Conservation (phyloP, 2,888 invertebrate species). For the Timema cristinae region DNA sequence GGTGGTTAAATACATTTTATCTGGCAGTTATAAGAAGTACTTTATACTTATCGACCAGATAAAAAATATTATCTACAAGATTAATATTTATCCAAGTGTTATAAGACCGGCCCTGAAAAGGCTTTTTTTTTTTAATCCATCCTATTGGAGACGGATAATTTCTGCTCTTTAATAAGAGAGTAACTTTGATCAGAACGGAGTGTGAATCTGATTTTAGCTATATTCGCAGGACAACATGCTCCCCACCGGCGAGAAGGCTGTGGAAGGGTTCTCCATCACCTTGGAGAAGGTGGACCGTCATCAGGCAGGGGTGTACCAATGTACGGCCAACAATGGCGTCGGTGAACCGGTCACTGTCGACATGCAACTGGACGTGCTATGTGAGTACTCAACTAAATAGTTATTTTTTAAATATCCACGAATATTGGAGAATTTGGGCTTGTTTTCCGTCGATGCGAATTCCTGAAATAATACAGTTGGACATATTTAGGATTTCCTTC, state of each 20-base stretch:
- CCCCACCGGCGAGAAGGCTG: conserved; percentile 43
- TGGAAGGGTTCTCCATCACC: conserved; percentile 60
- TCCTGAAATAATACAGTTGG: too few relatives aligned
- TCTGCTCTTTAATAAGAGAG: not conserved
- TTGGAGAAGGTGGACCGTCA: conserved; percentile 59
- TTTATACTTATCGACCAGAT: too few relatives aligned
- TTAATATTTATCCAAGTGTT: too few relatives aligned
- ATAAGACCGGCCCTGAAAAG: too few relatives aligned
- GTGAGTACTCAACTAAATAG: conserved; percentile 48
- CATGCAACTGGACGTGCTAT: conserved; percentile 62
- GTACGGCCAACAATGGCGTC: conserved; percentile 65
- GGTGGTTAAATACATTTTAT: too few relatives aligned
- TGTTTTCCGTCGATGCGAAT: too few relatives aligned
- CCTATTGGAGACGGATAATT: too few relatives aligned
- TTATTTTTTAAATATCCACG: not conserved
- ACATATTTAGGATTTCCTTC: too few relatives aligned
- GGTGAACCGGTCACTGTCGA: conserved; percentile 62
- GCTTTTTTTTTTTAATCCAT: too few relatives aligned
- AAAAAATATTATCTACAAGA: too few relatives aligned
- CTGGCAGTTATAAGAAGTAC: too few relatives aligned
- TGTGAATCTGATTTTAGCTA: not conserved
- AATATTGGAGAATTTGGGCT: too few relatives aligned
- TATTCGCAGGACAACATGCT: conserved; percentile 35
- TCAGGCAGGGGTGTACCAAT: conserved; percentile 63
- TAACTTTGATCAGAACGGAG: not conserved